Evolutionary conservation across 2,113 vertebrate genomes (phyloP).

Genomic region (Dromiciops gliroides): DNA sequence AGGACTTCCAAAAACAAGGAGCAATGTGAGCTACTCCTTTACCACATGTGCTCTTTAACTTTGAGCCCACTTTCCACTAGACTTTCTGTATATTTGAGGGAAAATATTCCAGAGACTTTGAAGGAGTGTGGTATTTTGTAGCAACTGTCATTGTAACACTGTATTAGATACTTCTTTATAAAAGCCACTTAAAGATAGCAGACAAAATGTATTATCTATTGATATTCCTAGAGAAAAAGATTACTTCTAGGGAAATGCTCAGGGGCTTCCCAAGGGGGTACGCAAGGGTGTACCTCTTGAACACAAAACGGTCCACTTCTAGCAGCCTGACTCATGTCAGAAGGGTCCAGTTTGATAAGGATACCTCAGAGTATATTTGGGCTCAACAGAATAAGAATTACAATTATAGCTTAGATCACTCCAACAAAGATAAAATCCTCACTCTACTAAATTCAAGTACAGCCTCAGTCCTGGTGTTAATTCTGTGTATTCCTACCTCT

Average conservation of each 20-base stretch:
- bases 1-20: background rate
- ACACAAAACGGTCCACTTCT: background rate
- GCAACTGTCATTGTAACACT: background rate
- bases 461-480: background rate
- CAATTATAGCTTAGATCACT: background rate
- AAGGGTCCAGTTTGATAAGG: background rate
- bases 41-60: background rate
- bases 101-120: conserved; percentile 53
- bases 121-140: background rate
- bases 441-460: background rate
- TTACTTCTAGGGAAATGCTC: background rate
- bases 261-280: no score
- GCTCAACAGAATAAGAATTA: background rate
- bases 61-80: background rate
- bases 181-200: background rate
- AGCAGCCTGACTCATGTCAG: background rate
- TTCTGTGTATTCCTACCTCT: background rate
- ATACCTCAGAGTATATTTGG: background rate
- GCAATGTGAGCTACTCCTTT: background rate
- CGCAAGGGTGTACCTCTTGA: no score
- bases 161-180: background rate
- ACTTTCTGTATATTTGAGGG: background rate
- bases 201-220: background rate
- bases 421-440: background rate
- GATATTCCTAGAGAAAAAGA: background rate